Base-by-base conservation (phyloP, 2,888 invertebrate species). In the Pyrochroa serraticornis region DNA sequence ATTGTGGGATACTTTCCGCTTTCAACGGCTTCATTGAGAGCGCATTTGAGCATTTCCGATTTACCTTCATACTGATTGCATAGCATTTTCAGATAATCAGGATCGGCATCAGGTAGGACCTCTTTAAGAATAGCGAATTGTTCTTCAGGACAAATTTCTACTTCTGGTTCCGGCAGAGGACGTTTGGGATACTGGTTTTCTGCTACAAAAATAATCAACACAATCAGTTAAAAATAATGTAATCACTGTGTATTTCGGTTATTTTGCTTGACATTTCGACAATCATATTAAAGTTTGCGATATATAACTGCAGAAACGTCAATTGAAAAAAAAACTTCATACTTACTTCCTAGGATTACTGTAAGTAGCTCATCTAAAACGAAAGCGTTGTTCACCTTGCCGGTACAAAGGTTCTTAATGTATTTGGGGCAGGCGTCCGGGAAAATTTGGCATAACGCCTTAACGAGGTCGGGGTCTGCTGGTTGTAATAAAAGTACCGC, bases 21-120 rank as follows among this genome's bases (percentile, higher is more conserved):
- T 46, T 74, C 71, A 37, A 75, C 34, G 1, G 69, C 64, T 9
- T 62, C 51, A 12, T 65, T 58, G 7, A 74, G 65, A 50, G 74
- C 73, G 0, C 41, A 42, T 43, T 65, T 65, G 10, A 76, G 55
- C 5, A 58, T 42, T 3, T 70, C 68, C 0, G 61, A 46, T 35
- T 71, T 56, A 12, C 66, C 61, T 5, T 59, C 60, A 34, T 65
- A 68, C 2, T 47, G 52, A 30, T 70, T 63, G 34, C 70, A 64
- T 47, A 66, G 64, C 58, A 58, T 58, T 33, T 60, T 50, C 10
- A 76, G 57, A 57, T 60, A 75, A 1, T 66, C 66, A 1, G 76
- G 74, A 65, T 76, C 75, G 0, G 74, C 75, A 56, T 76, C 72
- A 0, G 72, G 72, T 6, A 77, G 53, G 7, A 76, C 35, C 5